Evolutionary conservation across 2,797 vertebrate genomes (phyloP).

Genomic region (Lepilemur septentrionalis): DNA sequence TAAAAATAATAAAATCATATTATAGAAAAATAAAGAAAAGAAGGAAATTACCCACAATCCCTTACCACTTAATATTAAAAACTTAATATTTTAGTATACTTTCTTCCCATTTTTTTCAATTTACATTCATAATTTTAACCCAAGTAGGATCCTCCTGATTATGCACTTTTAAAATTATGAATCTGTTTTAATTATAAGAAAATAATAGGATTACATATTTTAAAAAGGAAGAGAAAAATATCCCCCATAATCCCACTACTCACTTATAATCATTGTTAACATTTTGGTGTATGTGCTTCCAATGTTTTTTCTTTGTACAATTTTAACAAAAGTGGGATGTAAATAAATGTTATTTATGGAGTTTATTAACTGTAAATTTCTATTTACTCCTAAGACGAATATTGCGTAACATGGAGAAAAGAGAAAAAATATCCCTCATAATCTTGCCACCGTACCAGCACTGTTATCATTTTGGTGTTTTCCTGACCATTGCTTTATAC

Average conservation of each 20-base stretch:
- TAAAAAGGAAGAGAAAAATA: constrained; percentile 40
- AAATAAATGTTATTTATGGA: constrained; percentile 21
- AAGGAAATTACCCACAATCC: constrained; percentile 57
- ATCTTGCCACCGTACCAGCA: not conserved
- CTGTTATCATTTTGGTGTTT: not conserved
- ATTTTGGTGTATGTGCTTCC: constrained; percentile 36
- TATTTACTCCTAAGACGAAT: constrained; percentile 48
- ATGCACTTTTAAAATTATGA: constrained; percentile 59
- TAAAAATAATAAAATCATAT: constrained; percentile 60
- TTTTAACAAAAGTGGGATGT: constrained; percentile 50
- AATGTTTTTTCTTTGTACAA: constrained; percentile 42
- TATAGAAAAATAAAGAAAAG: constrained; percentile 36
- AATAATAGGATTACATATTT: constrained; percentile 40
- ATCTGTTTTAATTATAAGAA: constrained; percentile 62
- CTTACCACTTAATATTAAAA: constrained; percentile 65
- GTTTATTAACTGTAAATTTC: constrained; percentile 29
- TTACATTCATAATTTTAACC: constrained; percentile 53
- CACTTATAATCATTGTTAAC: constrained; percentile 42
- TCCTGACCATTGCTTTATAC: not conserved
- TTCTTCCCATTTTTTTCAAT: constrained; percentile 60
- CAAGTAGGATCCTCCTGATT: constrained; percentile 41
- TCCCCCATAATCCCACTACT: constrained; percentile 40
- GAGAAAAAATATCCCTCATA: not conserved
- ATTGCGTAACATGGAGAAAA: constrained; percentile 34
- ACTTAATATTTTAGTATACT: constrained; percentile 57